Percentiles rank a stretch among this genome's conserved stretches.
These are phyloP conservation scores for Vollenhovia emeryi DNA, from an alignment of 1,140 invertebrate genomes.

Conservation along the genomic window DNA sequence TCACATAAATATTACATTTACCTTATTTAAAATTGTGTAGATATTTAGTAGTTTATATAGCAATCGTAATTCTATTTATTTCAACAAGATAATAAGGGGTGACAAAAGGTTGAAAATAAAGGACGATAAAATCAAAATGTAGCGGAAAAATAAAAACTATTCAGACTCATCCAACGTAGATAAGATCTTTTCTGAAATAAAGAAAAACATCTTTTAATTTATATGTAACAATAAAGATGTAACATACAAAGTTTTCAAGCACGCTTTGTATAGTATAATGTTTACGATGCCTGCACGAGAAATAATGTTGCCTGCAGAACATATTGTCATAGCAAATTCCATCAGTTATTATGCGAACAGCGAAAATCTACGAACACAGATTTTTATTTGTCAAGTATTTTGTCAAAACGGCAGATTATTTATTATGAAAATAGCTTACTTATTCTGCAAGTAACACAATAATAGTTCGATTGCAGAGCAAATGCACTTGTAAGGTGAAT, in stretches of 20 bases:
- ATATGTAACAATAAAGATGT: not conserved
- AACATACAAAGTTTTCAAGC: not conserved
- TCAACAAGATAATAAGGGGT: not conserved
- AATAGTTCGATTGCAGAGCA: not conserved
- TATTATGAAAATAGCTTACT: not conserved
- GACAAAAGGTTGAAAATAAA: not conserved
- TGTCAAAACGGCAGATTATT: not conserved
- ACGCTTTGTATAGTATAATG: not conserved
- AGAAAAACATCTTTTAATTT: conserved; percentile 15
- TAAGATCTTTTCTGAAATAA: conserved; percentile 46
- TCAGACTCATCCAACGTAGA: conserved; percentile 27
- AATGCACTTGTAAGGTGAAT: not conserved
- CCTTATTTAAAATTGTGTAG: not conserved
- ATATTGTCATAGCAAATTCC: not conserved
- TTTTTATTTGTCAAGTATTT: not conserved
- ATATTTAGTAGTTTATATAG: not conserved
- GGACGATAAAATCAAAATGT: not conserved
- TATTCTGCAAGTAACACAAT: not conserved
- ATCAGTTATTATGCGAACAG: not conserved
- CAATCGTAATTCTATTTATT: not conserved
- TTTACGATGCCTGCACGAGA: not conserved
- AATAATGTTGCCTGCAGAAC: not conserved
- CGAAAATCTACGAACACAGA: not conserved
- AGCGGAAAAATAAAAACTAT: conserved; percentile 1
- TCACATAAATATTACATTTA: not conserved